phyloP scores from a whole-genome alignment of 2,797 vertebrate species.

The Gymnoscopelus braueri region DNA sequence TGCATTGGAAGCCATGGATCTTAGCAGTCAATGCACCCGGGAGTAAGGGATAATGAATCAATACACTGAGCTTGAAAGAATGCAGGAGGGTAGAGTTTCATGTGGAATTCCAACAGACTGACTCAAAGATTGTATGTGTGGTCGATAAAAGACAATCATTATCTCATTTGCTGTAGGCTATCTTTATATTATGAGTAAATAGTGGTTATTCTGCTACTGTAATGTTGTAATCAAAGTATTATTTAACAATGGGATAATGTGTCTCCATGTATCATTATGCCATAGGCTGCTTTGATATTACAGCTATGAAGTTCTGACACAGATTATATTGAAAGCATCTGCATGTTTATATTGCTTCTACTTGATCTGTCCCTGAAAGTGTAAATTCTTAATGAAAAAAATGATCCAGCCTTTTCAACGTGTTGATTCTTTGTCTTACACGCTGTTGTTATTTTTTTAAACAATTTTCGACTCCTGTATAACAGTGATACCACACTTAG shows the following conservation, averaged over 20 bases:
- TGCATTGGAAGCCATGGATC: conserved; percentile 23
- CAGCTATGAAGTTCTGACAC: background rate
- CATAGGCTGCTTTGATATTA: conserved; percentile 6
- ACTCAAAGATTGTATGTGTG: background rate
- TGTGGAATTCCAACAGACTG: conserved; percentile 3
- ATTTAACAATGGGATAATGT: background rate
- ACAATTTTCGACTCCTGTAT: no score
- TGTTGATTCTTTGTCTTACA: background rate
- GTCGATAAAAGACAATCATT: background rate
- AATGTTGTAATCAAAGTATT: background rate
- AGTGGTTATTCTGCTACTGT: no score
- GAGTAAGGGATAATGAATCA: conserved; percentile 36
- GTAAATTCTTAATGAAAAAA: background rate
- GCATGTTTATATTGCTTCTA: background rate
- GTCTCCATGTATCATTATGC: conserved; percentile 11
- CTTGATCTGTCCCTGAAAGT: background rate
- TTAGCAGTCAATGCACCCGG: conserved; percentile 35
- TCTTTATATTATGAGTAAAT: background rate
- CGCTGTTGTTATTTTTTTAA: no score
- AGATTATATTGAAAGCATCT: background rate
- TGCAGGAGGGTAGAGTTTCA: conserved; percentile 3
- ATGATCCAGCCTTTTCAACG: no score
- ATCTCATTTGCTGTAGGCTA: background rate
- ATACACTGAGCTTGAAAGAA: conserved; percentile 32
- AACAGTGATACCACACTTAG: background rate